Evolutionary conservation across 2,113 vertebrate genomes (phyloP), one percentile per base, ranked within the genome.

Genomic region (Lepus timidus): DNA sequence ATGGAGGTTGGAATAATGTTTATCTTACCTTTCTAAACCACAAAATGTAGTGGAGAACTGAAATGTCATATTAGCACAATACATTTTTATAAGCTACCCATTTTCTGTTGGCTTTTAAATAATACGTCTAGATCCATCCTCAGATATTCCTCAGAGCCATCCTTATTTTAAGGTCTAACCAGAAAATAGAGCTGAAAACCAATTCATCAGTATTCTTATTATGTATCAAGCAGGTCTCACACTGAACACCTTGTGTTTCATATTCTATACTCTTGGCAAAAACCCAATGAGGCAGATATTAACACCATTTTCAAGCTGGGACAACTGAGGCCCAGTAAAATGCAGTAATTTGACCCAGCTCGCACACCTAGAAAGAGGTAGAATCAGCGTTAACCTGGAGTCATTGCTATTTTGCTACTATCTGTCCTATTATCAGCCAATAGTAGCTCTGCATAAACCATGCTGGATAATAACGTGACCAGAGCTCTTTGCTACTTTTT

Each of bases 31-130:
- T 89, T 82, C n/a, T 76, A 94, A 95, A 25, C 29, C 70, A 78
- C 36, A 74, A 91, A 91, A 75, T 75, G 29, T 91, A 61, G n/a
- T 31, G 81, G 62, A 91, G 74, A 79, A 64, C 70, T 36, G 25
- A 95, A 92, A 80, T 84, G 79, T 74, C 58, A 65, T 61, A 62
- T 51, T 68, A 88, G 65, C 33, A 70, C 51, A 85, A 75, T 86
- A 70, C 8, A 79, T 88, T 97, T 91, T 96, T 92, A 88, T 70
- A 78, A 96, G 93, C 76, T 85, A 74, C 49, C 31, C 11, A 92
- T 74, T 95, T 90, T 81, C 78, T 82, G 31, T 4, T 90, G 62
- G 19, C 73, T 95, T 93, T 85, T 65, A 92, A 94, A 93, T 95
- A 96, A 88, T 87, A 36, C 19, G 20, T 84, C 49, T n/a, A 85